A percentile compares a stretch with the other conserved stretches of the same genome.
Conservation (phyloP, 2,888 invertebrate species). For the Apodemia mormo region DNA sequence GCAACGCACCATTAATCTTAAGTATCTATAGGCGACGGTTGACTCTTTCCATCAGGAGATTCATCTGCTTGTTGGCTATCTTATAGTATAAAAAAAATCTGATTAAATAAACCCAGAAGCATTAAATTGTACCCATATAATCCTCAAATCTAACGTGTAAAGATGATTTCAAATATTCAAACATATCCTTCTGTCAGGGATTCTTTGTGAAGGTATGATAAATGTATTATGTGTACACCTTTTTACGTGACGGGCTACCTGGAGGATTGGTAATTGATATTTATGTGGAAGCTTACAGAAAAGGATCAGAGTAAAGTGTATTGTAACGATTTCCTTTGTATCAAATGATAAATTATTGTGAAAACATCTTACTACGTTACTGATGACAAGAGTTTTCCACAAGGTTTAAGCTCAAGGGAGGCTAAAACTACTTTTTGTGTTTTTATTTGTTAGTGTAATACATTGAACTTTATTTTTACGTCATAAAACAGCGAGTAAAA, state of each 20-base stretch:
- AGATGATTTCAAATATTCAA: conserved; percentile 16
- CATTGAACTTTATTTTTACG: too few relatives aligned
- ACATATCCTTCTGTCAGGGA: conserved; percentile 14
- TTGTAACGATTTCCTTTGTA: conserved; percentile 13
- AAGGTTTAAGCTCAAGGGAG: neutral
- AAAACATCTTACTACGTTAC: conserved; percentile 9
- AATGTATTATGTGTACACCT: conserved; percentile 7
- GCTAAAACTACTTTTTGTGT: too few relatives aligned
- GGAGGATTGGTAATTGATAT: conserved; percentile 11
- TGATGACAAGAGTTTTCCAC: neutral
- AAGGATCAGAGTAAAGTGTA: conserved; percentile 3
- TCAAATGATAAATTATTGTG: conserved; percentile 1
- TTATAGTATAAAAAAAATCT: too few relatives aligned
- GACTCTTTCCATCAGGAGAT: too few relatives aligned
- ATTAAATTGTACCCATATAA: neutral
- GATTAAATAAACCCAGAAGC: neutral
- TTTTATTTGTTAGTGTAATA: too few relatives aligned
- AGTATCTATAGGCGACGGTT: too few relatives aligned
- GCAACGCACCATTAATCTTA: too few relatives aligned
- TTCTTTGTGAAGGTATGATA: conserved; percentile 13
- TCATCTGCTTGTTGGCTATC: too few relatives aligned
- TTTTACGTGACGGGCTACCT: neutral
- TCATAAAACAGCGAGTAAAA: too few relatives aligned
- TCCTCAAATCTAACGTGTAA: neutral
- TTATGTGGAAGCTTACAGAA: conserved; percentile 2